These are phyloP conservation scores for Acipenser ruthenus DNA, from an alignment of 2,797 vertebrate genomes.

Conservation along the genomic window DNA sequence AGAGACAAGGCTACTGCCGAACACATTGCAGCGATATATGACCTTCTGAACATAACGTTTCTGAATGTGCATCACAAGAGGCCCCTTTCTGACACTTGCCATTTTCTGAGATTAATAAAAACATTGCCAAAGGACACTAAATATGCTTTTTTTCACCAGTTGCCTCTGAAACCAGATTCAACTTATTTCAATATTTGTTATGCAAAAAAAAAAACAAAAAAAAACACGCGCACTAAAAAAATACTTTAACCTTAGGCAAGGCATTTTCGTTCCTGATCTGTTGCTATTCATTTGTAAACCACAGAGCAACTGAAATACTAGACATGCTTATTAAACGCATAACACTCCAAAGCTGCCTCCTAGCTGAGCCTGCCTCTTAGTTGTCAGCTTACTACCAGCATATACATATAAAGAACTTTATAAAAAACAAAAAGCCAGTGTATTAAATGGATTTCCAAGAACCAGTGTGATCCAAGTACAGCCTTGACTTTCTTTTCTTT, in stretches of 20 bases:
- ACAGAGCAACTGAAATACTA: slow-evolving; percentile 60
- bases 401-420: slow-evolving; percentile 55
- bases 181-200: slow-evolving; percentile 52
- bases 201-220: slow-evolving; percentile 15
- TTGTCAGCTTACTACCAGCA: slow-evolving; percentile 62
- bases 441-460: slow-evolving; percentile 62
- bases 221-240: slow-evolving; percentile 36
- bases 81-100: slow-evolving; percentile 41
- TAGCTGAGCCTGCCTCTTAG: slow-evolving; percentile 61
- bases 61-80: slow-evolving; percentile 43
- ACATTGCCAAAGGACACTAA: slow-evolving; percentile 19
- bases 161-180: slow-evolving; percentile 57
- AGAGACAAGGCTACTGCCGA: slow-evolving; percentile 43
- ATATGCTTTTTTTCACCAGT: slow-evolving; percentile 24
- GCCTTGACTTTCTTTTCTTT: too few species aligned
- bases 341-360: slow-evolving; percentile 62
- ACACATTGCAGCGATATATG: slow-evolving; percentile 39
- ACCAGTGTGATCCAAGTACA: slow-evolving; percentile 33
- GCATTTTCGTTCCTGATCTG: slow-evolving; percentile 65
- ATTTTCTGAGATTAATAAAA: slow-evolving; percentile 55
- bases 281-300: slow-evolving; percentile 69
- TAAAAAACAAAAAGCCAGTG: too few species aligned
- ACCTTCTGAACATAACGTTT: slow-evolving; percentile 45
- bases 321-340: slow-evolving; percentile 72
- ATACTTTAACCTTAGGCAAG: slow-evolving; percentile 43